phyloP scores from a whole-genome alignment of 2,888 invertebrate genomes.

The Helleia helle region DNA sequence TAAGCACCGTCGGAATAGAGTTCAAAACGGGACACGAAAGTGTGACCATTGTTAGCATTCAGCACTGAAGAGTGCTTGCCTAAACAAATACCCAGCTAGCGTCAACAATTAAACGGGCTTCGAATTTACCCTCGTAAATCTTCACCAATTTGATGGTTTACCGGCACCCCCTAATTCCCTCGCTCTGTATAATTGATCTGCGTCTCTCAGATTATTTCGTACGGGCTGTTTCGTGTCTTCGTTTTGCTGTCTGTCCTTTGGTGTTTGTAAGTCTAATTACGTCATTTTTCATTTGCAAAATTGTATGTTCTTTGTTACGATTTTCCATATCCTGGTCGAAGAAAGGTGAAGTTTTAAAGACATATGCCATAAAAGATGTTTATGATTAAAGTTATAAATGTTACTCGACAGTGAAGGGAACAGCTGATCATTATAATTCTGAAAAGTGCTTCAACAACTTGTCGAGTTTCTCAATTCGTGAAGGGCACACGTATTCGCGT shows the following conservation, averaged over 20 bases:
- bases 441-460: too few relatives aligned
- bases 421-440: too few relatives aligned
- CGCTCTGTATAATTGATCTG: slow-evolving; percentile 40
- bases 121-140: slow-evolving; percentile 34
- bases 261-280: slow-evolving; percentile 10
- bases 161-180: slow-evolving; percentile 32
- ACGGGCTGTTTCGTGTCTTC: slow-evolving; percentile 33
- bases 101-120: slow-evolving; percentile 22
- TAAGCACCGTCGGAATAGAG: slow-evolving; percentile 13
- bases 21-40: slow-evolving; percentile 12
- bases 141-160: slow-evolving; percentile 34
- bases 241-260: slow-evolving; percentile 25
- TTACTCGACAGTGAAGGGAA: too few relatives aligned
- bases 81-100: slow-evolving; percentile 20
- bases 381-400: too few relatives aligned
- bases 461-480: too few relatives aligned
- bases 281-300: too few relatives aligned
- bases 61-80: slow-evolving; percentile 19
- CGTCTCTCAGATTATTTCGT: slow-evolving; percentile 40
- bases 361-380: too few relatives aligned
- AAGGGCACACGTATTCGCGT: too few relatives aligned
- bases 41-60: slow-evolving; percentile 19
- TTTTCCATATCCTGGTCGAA: too few relatives aligned
- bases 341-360: too few relatives aligned
- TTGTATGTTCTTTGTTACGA: background rate